Base-by-base conservation (phyloP, 2,113 vertebrate species). In the Prietella phreatophila region DNA sequence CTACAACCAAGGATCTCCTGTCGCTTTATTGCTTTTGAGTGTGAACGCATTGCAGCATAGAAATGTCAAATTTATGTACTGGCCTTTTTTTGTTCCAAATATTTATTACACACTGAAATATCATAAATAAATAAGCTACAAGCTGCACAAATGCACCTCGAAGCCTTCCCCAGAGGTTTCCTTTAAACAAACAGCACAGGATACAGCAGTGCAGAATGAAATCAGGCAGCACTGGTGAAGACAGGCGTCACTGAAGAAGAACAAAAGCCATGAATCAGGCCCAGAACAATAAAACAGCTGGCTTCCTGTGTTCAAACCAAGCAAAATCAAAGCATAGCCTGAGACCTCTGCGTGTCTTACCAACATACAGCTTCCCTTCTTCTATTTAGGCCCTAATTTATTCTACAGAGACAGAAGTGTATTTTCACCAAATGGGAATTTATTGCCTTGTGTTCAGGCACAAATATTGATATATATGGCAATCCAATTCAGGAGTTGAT, bases 391-490 rank as follows among this genome's bases (percentile, higher is more conserved):
- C 36, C 19, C 5, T 33, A 36, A 60, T 39, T 30, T 60, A 67
- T 55, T 53, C 61, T 73, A 80, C 20, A 11, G 22, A 61, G 39
- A 81, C 27, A 30, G 65, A 81, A 80, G n/a, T 53, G 58, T 71
- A 81, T 63, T 87, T 50, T 39, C 33, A 79, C 36, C 69, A 22
- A 88, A 25, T 60, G n/a, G 15, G 13, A 80, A 84, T 84, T 83
- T 86, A 89, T 69, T 86, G 65, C 84, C 67, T 83, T 4, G 0
- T 8, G 67, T 27, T 4, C 22, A 20, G 67, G 39, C n/a, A 78
- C 82, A 58, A 89, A 75, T 89, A 60, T 82, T 87, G 63, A 87
- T 82, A 87, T 82, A 58, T n/a, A 30, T n/a, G 47, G 50, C 27
- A 56, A 30, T 5, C 3, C 30, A 73, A 58, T 85, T 85, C 53